phyloP scores from a whole-genome alignment of 2,888 invertebrate genomes.

The Lasioglossum marginatum region DNA sequence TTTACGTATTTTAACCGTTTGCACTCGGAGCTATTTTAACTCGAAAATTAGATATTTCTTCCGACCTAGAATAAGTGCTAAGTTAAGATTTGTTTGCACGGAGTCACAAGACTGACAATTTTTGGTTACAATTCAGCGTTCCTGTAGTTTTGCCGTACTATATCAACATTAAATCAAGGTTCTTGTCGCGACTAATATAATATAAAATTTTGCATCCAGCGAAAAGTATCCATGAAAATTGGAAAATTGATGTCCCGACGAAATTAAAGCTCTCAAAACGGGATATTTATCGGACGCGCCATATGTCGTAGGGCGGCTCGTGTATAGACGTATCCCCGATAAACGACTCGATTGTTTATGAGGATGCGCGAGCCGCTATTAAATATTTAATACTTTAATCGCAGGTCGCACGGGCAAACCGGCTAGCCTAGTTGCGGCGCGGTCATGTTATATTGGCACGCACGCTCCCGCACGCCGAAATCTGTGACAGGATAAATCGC shows the following conservation, averaged over 20 bases:
- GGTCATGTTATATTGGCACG: conserved; percentile 11
- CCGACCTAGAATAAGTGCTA: too few species aligned
- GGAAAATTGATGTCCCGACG: background rate
- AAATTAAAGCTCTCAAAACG: conserved; percentile 17
- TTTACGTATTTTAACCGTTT: background rate
- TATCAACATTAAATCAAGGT: background rate
- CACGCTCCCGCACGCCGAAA: conserved; percentile 15
- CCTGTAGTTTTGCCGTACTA: background rate
- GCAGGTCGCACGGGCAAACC: conserved; percentile 30
- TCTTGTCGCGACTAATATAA: background rate
- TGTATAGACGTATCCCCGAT: conserved; percentile 39
- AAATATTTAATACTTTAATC: conserved; percentile 74
- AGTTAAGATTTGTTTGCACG: too few species aligned
- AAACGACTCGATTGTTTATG: conserved; percentile 58
- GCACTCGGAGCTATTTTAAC: too few species aligned
- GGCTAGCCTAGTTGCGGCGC: background rate
- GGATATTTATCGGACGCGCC: conserved; percentile 54
- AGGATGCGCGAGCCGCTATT: conserved; percentile 47
- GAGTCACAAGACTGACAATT: background rate
- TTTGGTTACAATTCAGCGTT: background rate
- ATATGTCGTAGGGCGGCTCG: conserved; percentile 26
- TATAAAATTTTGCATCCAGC: background rate
- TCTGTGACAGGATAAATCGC: conserved; percentile 35
- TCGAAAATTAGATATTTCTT: too few species aligned
- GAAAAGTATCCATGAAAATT: background rate